Evolutionary conservation across 2,888 invertebrate species (phyloP), one percentile per base, ranked within the genome.

Genomic region (Lepeophtheirus nordmannii): DNA sequence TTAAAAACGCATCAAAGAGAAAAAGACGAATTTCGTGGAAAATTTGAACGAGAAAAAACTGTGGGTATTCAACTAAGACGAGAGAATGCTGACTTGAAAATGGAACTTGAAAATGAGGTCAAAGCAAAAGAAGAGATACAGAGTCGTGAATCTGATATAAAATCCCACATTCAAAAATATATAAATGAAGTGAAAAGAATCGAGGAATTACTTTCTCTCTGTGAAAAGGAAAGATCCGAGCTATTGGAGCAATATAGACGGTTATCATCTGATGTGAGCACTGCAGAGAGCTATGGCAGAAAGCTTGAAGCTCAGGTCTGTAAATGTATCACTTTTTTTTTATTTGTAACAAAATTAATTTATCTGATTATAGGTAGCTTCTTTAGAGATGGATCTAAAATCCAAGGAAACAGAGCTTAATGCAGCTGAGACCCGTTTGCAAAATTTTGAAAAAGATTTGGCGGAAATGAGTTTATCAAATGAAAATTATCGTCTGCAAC

Each of bases 111-210:
- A 30, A 30, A 22, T 38, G 14, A 22, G 3, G 10, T 38, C 10
- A 60, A 37, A 37, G 60, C 8, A 17, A 23, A 60, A n/a, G 37
- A 60, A 10, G 60, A 60, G 60, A 12, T 14, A n/a, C 67, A 53
- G 37, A 63, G 57, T 23, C 53, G 57, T n/a, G 67, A 67, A 1
- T 40, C 39, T 14, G 53, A 46, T 17, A 46, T 46, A 11, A 62
- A 39, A 17, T 10, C 17, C 11, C 62, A 62, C 17, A 62, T 62
- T 40, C 62, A 62, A 62, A 37, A 39, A n/a, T 67, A 67, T 30
- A 61, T 67, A 40, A 63, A 20, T 58, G 67, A 67, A 62, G 67
- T 67, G 12, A 58, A 62, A 20, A 46, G 67, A 17, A 58, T 67
- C 9, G 67, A 67, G 57, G 63, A 67, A n/a, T 57, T 67, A 22